Percentiles rank a stretch among this genome's conserved stretches.
Conservation (phyloP, 2,888 invertebrate species). For the Syritta pipiens region DNA sequence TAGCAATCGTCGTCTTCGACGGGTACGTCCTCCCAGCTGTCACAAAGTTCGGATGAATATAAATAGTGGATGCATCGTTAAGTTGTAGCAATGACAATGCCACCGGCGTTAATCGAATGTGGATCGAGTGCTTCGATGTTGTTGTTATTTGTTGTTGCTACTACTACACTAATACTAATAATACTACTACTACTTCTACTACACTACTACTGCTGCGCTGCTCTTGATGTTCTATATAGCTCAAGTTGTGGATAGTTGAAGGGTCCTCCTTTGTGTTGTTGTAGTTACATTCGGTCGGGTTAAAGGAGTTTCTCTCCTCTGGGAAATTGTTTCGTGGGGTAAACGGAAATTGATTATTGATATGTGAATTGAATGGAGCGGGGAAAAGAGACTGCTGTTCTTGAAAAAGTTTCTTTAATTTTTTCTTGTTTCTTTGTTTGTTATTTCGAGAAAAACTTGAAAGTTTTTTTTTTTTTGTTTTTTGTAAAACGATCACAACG, state of each 20-base stretch:
- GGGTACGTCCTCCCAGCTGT: constrained; percentile 45
- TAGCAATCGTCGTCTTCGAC: constrained; percentile 9
- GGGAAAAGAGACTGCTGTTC: constrained; percentile 33
- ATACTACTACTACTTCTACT: background rate
- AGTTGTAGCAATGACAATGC: constrained; percentile 68
- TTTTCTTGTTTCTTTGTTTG: background rate
- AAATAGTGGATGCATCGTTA: constrained; percentile 66
- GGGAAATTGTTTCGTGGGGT: background rate
- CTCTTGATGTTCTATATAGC: constrained; percentile 35
- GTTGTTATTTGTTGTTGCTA: background rate
- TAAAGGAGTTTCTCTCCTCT: background rate
- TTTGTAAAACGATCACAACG: background rate
- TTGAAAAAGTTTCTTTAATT: constrained; percentile 8
- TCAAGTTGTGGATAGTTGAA: constrained; percentile 62
- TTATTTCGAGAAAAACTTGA: background rate
- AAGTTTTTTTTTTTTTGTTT: constrained; percentile 14
- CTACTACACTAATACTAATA: background rate
- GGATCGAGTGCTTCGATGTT: constrained; percentile 37
- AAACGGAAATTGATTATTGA: constrained; percentile 62
- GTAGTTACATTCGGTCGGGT: background rate
- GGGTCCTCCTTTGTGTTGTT: constrained; percentile 11
- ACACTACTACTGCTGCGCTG: constrained; percentile 19
- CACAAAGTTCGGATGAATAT: constrained; percentile 61
- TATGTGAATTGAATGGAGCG: constrained; percentile 32
- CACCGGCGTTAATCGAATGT: constrained; percentile 59